Evolutionary conservation across 2,888 invertebrate species (phyloP).

Genomic region (Rhaphigaster nebulosa): DNA sequence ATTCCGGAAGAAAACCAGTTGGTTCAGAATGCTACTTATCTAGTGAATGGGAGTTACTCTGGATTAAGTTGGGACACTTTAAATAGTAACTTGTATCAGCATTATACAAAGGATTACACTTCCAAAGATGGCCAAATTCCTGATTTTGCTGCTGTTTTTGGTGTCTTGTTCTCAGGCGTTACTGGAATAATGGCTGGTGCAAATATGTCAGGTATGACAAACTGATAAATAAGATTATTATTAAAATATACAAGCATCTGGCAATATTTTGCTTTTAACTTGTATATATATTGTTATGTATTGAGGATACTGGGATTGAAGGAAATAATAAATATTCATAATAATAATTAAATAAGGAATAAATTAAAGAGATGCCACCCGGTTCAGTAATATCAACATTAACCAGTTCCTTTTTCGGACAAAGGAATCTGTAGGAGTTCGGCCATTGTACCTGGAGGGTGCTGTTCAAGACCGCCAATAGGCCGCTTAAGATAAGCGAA

Average conservation of each 20-base stretch:
- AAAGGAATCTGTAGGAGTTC: too few relatives aligned
- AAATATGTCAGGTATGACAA: slow-evolving; percentile 89
- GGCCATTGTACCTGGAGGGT: too few relatives aligned
- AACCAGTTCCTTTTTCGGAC: too few relatives aligned
- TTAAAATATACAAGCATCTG: background rate
- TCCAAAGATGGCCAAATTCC: slow-evolving; percentile 73
- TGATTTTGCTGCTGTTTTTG: slow-evolving; percentile 95
- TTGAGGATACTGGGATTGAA: too few relatives aligned
- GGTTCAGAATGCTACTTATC: slow-evolving; percentile 71
- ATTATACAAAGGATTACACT: slow-evolving; percentile 85
- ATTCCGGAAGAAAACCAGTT: slow-evolving; percentile 83
- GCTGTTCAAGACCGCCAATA: too few relatives aligned
- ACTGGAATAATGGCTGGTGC: slow-evolving; percentile 99
- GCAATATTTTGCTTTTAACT: background rate
- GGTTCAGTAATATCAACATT: too few relatives aligned
- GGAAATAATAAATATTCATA: too few relatives aligned
- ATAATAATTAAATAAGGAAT: too few relatives aligned
- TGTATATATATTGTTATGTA: too few relatives aligned
- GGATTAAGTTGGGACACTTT: slow-evolving; percentile 83
- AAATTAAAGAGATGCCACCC: too few relatives aligned
- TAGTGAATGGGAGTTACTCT: slow-evolving; percentile 80
- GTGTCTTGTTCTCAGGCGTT: slow-evolving; percentile 97
- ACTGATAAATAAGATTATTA: background rate
- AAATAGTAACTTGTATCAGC: slow-evolving; percentile 80
- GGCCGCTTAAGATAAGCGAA: too few relatives aligned